These are phyloP conservation scores for Pomatostomus ruficeps DNA, from an alignment of 2,113 vertebrate species.

Conservation along the genomic window DNA sequence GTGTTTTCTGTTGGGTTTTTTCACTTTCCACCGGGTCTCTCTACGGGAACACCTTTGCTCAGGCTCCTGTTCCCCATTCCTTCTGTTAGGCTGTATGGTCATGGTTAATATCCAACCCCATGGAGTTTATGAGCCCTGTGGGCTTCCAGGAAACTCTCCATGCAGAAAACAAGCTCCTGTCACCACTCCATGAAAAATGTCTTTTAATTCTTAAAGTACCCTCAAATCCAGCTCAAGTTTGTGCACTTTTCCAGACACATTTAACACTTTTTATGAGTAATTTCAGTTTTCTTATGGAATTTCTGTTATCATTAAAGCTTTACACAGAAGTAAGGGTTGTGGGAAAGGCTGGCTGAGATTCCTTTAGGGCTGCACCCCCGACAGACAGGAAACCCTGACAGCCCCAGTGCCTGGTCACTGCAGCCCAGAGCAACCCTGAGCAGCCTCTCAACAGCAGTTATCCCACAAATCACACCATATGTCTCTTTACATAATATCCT, in stretches of 20 bases:
- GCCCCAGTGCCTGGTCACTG: not conserved
- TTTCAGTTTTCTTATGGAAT: not conserved
- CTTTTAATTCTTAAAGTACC: not conserved
- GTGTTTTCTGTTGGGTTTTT: not conserved
- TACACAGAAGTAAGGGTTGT: not conserved
- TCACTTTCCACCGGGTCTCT: not conserved
- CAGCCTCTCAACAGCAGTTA: not conserved
- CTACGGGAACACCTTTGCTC: not conserved
- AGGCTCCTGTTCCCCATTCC: not conserved
- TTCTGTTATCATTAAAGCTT: not conserved
- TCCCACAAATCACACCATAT: not conserved
- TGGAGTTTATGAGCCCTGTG: not conserved
- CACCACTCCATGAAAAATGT: not conserved
- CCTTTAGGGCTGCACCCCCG: not conserved
- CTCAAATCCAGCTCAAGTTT: rapidly evolving
- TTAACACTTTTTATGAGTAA: not conserved
- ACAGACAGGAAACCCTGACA: not conserved
- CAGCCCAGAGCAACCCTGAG: not conserved
- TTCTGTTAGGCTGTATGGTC: rapidly evolving
- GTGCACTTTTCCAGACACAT: not conserved
- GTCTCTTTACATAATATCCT: not conserved
- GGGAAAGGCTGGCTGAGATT: not conserved
- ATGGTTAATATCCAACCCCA: not conserved
- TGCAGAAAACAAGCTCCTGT: not conserved
- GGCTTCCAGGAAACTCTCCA: not conserved